phyloP scores from a whole-genome alignment of 1,140 invertebrate genomes.

The Drosophila busckii region DNA sequence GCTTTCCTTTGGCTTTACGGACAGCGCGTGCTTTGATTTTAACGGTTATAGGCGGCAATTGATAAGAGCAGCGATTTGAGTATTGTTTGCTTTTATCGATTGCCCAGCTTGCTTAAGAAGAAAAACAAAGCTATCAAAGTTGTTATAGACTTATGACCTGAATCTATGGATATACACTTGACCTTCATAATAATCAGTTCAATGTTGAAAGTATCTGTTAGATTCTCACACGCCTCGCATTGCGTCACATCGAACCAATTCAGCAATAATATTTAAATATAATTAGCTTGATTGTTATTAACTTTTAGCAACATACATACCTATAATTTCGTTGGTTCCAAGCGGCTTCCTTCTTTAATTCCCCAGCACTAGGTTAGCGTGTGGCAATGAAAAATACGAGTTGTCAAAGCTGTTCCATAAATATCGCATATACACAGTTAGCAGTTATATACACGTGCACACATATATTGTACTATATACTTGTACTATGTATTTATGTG shows the following conservation, averaged over 20 bases:
- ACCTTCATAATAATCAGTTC: background rate
- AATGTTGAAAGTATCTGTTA: slow-evolving; percentile 41
- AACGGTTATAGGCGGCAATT: background rate
- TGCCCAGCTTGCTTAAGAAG: no score
- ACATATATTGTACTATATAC: slow-evolving; percentile 16
- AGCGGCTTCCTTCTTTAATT: slow-evolving; percentile 31
- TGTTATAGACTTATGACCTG: no score
- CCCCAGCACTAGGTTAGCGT: slow-evolving; percentile 17
- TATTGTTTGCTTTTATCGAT: slow-evolving; percentile 18
- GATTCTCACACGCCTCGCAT: no score
- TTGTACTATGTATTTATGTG: slow-evolving; percentile 19
- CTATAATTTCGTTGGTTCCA: slow-evolving; percentile 30
- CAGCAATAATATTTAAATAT: no score
- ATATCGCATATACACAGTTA: slow-evolving; percentile 49
- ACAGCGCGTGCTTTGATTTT: slow-evolving; percentile 21
- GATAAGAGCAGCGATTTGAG: background rate
- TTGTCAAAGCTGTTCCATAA: slow-evolving; percentile 60
- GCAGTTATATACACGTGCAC: slow-evolving; percentile 18
- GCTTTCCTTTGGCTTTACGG: slow-evolving; percentile 34
- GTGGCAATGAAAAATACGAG: slow-evolving; percentile 45
- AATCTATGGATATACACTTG: no score
- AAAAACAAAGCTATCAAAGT: no score
- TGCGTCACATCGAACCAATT: no score
- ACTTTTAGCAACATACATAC: slow-evolving; percentile 43
- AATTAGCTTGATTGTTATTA: no score